Evolutionary conservation across 35 echinoderm and acorn worm species (phyloP), one percentile per base, ranked within the genome.

Genomic region (Anneissia japonica): DNA sequence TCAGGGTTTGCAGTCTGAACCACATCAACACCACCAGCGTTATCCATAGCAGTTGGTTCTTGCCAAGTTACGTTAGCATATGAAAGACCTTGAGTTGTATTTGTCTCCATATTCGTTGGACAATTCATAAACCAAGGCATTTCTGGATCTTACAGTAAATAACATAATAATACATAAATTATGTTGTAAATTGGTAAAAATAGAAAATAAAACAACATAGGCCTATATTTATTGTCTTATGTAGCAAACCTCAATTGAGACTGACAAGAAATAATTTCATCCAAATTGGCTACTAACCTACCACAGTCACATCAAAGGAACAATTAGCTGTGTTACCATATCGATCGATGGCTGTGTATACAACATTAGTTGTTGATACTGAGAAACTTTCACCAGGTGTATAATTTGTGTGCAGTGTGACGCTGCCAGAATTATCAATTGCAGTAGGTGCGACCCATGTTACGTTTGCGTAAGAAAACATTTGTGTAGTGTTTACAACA

Each of bases 381-480:
- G 36, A 32, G 74, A 95, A 91, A 29, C 7, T 30, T 29, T 38
- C 30, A 0, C 86, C 89, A 34, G 86, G 89, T 9, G 13, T 32
- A 17, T 81, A 64, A 32, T 75, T 81, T 1, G 85, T 81, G 10
- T 81, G 85, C 0, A 95, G 28, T 0, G 85, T 45, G 0, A 74
- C 75, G 13, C 34, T 37, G 0, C 76, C 82, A 35, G 85, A 83
- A 36, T 88, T 95, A 79, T 95, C 93, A 28, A 12, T 39, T 34
- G 85, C 85, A 32, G 81, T 89, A 0, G 93, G 93, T 32, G 43
- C 32, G 12, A 36, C 76, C 93, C 93, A 95, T 34, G 74, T 73
- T 32, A 85, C 89, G 3, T 29, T 84, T 46, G 83, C 72, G 19
- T 29, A 39, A 4, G 46, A 23, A 9, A 43, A 30, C 9, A 32